These are phyloP conservation scores for Drosophila infuscata DNA, from an alignment of 2,888 invertebrate genomes.

Conservation along the genomic window DNA sequence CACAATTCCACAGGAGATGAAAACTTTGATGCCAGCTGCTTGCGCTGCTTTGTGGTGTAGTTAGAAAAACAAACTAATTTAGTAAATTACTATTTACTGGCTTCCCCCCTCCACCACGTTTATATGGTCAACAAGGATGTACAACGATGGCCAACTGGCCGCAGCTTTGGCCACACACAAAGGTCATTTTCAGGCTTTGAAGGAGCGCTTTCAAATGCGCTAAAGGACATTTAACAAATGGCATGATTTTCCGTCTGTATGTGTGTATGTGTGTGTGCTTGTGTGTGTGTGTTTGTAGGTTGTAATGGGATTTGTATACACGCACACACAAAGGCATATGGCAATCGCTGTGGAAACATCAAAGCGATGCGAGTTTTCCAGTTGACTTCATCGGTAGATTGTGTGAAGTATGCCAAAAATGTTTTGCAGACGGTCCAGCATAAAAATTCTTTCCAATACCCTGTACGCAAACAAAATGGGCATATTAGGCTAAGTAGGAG, in stretches of 20 bases:
- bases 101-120: constrained; percentile 13
- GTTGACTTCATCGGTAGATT: constrained; percentile 79
- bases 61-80: constrained; percentile 78
- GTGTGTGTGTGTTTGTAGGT: constrained; percentile 18
- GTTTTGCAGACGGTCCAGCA: constrained; percentile 56
- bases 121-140: constrained; percentile 20
- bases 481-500: neutral
- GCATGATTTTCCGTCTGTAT: constrained; percentile 47
- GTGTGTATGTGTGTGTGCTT: constrained; percentile 13
- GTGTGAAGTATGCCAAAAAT: constrained; percentile 82
- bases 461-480: neutral
- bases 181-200: constrained; percentile 75
- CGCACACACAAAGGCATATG: constrained; percentile 32
- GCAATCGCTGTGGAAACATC: constrained; percentile 76
- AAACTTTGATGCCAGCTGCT: constrained; percentile 26
- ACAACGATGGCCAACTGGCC: constrained; percentile 47
- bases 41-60: constrained; percentile 41
- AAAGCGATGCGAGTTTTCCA: constrained; percentile 79
- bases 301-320: constrained; percentile 19
- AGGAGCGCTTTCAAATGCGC: constrained; percentile 76
- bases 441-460: constrained; percentile 15
- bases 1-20: constrained; percentile 34
- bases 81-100: constrained; percentile 80
- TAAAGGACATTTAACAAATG: constrained; percentile 79
- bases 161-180: constrained; percentile 66